A percentile compares a stretch with the other conserved stretches of the same genome.
These are phyloP conservation scores for Ailuropoda melanoleuca DNA, from an alignment of 2,113 vertebrate species.

Conservation along the genomic window DNA sequence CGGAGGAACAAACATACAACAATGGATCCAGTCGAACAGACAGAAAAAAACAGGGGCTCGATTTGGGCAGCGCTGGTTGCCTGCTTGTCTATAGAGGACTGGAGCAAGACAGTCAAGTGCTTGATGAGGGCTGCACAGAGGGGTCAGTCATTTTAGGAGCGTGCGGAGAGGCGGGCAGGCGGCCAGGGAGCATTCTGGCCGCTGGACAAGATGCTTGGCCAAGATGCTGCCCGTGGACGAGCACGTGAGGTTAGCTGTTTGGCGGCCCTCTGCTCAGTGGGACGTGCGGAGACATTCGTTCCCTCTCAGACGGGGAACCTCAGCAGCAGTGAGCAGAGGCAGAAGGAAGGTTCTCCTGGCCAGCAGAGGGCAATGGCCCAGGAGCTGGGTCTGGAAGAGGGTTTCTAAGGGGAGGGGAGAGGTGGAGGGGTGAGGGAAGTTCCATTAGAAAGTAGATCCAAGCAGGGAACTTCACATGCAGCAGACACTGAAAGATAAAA, in stretches of 20 bases:
- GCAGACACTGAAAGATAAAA: constrained; percentile 71
- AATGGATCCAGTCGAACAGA: constrained; percentile 71
- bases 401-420: neutral
- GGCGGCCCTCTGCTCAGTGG: neutral
- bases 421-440: neutral
- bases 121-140: constrained; percentile 80
- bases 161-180: constrained; percentile 62
- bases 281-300: constrained; percentile 60
- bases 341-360: constrained; percentile 62
- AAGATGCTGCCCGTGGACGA: neutral
- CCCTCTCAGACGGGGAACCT: neutral
- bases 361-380: constrained; percentile 35
- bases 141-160: constrained; percentile 69
- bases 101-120: constrained; percentile 89
- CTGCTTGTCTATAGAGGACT: constrained; percentile 98
- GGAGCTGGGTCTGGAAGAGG: constrained; percentile 48
- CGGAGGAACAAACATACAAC: constrained; percentile 77
- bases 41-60: constrained; percentile 55
- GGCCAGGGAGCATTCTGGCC: neutral
- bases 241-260: neutral
- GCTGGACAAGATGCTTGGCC: neutral
- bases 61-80: constrained; percentile 98
- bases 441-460: constrained; percentile 61
- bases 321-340: constrained; percentile 71
- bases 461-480: constrained; percentile 85